A percentile compares a stretch with the other conserved stretches of the same genome.
Conservation (phyloP, 2,888 invertebrate genomes). For the Hedychridium roseum region DNA sequence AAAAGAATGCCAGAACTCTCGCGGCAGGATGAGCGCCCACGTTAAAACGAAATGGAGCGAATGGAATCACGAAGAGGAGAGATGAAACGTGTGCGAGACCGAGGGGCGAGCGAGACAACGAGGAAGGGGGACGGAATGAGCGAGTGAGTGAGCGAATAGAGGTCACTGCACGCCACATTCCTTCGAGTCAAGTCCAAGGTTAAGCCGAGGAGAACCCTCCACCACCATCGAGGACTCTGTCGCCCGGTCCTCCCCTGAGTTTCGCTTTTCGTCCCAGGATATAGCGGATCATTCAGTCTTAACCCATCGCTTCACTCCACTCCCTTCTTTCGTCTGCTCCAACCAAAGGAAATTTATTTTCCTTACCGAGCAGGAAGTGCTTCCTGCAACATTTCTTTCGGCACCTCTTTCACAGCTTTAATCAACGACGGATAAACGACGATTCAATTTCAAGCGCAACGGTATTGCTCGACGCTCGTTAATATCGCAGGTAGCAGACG, state of each 20-base stretch:
- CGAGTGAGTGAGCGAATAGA: conserved; percentile 23
- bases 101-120: conserved; percentile 16
- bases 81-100: not conserved
- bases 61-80: conserved; percentile 6
- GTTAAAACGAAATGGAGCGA: conserved; percentile 11
- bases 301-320: not conserved
- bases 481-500: too few species aligned
- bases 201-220: conserved; percentile 47
- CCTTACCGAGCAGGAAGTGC: too few species aligned
- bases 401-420: too few species aligned
- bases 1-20: conserved; percentile 7
- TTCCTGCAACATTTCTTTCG: too few species aligned
- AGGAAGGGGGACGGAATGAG: not conserved
- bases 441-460: too few species aligned
- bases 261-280: conserved; percentile 6
- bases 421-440: too few species aligned
- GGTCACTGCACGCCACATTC: conserved; percentile 60
- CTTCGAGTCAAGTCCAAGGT: conserved; percentile 60
- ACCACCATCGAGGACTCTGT: too few species aligned
- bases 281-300: conserved; percentile 6
- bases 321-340: not conserved
- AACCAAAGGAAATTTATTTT: too few species aligned
- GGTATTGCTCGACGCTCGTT: too few species aligned
- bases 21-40: too few species aligned
- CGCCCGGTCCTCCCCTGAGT: conserved; percentile 17